Base-by-base conservation (phyloP, 2,888 invertebrate species). In the Eumerus sabulonum region DNA sequence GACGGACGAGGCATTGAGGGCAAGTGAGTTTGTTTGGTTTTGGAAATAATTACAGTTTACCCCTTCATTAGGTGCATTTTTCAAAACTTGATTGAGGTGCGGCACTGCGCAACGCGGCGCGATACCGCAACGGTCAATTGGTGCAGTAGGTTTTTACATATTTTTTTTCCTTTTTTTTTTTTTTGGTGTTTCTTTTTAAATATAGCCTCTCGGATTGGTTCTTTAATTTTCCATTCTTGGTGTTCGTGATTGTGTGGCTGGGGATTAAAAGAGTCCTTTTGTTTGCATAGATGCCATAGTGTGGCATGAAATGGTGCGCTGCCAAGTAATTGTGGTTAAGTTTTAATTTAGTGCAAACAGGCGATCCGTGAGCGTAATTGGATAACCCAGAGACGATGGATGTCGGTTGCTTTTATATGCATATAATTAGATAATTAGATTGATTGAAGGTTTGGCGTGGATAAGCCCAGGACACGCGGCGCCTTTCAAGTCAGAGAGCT, bases 41-140 rank as follows among this genome's bases (percentile, higher is more conserved):
- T 79, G 74, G 56, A 64, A 60, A 79, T 79, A 79, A 79, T 79
- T 79, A 79, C 79, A 79, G 79, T 79, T 79, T 79, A 79, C 79
- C 79, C 79, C 74, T 79, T 79, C 74, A 79, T 79, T 79, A 79
- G 74, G 74, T 53, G 70, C 70, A 79, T 79, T 79, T 79, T 79
- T 79, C 79, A 79, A 64, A 68, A 70, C 70, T 74, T 79, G 74
- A 79, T 79, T 79, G 68, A 79, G 79, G 79, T 70, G 79, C 79
- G 79, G 64, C 59, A 50, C 35, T 44, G 60, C n/a, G 18, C 14
- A 12, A 42, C 42, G 13, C 44, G 27, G 40, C 42, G 35, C 35
- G n/a, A n/a, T n/a, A n/a, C n/a, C n/a, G n/a, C n/a, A n/a, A n/a
- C n/a, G 27, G 27, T 7, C 27, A 27, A 27, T 27, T 27, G 27